Conservation (phyloP, 2,113 vertebrate genomes). For the Nestor notabilis region DNA sequence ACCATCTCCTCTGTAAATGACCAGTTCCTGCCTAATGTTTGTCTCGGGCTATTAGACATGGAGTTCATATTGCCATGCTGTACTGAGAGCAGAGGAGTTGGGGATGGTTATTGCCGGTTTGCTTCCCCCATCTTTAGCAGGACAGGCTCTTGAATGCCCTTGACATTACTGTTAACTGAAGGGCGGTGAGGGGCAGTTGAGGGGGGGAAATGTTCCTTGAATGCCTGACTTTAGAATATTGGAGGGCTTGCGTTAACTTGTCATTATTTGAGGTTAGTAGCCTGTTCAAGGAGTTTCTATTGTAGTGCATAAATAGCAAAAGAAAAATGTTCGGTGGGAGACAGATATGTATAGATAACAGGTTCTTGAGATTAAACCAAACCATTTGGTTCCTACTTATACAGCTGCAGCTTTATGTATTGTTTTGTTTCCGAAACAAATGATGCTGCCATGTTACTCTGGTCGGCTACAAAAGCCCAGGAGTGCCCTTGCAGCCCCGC, state of each 20-base stretch:
- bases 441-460: not conserved
- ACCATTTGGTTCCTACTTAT: not conserved
- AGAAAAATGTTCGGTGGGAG: not conserved
- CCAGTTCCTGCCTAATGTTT: not conserved
- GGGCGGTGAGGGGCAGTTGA: not conserved
- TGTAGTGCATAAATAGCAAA: not conserved
- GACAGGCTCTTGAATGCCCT: not conserved
- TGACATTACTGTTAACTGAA: not conserved
- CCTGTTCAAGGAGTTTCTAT: not conserved
- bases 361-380: not conserved
- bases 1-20: not conserved
- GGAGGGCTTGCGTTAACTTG: not conserved
- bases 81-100: not conserved
- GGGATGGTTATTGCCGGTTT: not conserved
- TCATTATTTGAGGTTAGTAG: accelerated
- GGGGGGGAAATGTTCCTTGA: accelerated
- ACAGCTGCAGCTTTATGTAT: not conserved
- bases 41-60: not conserved
- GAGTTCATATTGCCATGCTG: not conserved
- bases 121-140: not conserved
- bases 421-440: slow-evolving; percentile 21
- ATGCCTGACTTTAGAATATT: not conserved
- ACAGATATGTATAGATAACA: accelerated
- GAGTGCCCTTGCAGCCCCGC: not conserved
- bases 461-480: accelerated